Evolutionary conservation across 35 echinoderm and acorn worm species (phyloP), one percentile per base, ranked within the genome.

Genomic region (Patiria miniata): DNA sequence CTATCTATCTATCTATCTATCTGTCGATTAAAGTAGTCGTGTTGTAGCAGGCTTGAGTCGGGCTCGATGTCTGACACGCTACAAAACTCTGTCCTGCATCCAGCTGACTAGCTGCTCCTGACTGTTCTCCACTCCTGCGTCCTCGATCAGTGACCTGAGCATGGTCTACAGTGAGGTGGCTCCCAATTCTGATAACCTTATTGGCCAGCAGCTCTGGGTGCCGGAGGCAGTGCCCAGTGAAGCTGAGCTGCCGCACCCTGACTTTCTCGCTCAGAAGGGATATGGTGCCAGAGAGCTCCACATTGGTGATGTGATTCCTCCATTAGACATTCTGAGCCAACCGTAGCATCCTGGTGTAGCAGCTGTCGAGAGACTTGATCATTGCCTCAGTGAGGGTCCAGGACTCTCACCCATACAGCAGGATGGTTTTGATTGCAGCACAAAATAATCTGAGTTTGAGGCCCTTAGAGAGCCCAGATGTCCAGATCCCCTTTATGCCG

Each of bases 391-490:
- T 77, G 23, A 77, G 69, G 33, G 69, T 77, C 23, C 69, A 77
- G 2, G 69, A 28, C 36, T 77, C 69, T 18, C 69, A 3, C 69
- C 69, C 78, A 80, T 39, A 80, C 38, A 83, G 54, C 1, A 83
- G 54, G 22, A 83, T 50, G 23, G 81, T 51, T 37, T 83, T 52
- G 22, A 83, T 50, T n/a, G 81, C 30, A n/a, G 47, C 81, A 56
- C 17, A 15, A 50, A 83, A 83, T n/a, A 86, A 19, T 28, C 83
- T 53, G 17, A 86, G n/a, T 73, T 86, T 73, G 12, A 73, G 34
- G 8, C 1, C 37, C 60, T 73, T 61, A 8, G 54, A 7, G 32
- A 81, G 40, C 40, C 17, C 8, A 40, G 34, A 81, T 22, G 79
- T 39, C 79, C 79, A 86, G 50, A 86, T 61, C 32, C 15, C 12